Evolutionary conservation across 2,113 vertebrate genomes (phyloP).

Genomic region (Hypomesus transpacificus): DNA sequence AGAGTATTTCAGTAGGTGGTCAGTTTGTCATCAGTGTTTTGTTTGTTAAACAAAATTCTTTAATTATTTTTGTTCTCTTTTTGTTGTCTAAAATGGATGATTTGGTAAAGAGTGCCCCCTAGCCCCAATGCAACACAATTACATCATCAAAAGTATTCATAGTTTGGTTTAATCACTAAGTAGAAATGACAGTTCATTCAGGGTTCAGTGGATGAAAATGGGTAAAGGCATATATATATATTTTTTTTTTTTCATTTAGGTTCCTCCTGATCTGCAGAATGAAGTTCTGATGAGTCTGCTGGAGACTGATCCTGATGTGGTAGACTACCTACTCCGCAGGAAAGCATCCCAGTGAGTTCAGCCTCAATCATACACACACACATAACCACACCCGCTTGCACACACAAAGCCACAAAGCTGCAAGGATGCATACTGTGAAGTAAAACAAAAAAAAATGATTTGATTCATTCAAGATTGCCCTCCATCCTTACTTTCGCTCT

Average conservation of each 20-base stretch:
- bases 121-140: background rate
- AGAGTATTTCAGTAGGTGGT: background rate
- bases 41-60: too few relatives aligned
- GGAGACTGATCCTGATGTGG: constrained; percentile 92
- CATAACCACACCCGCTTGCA: constrained; percentile 17
- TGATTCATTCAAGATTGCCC: too few relatives aligned
- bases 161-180: background rate
- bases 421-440: too few relatives aligned
- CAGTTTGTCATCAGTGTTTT: background rate
- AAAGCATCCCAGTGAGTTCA: constrained; percentile 88
- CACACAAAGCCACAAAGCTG: background rate
- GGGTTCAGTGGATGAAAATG: too few relatives aligned
- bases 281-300: constrained; percentile 91
- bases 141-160: background rate
- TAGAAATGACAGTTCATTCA: too few relatives aligned
- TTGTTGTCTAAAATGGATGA: background rate
- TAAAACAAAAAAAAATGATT: too few relatives aligned
- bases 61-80: background rate
- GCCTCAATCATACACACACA: background rate
- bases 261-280: constrained; percentile 91
- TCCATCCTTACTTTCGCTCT: too few relatives aligned
- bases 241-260: constrained; percentile 63
- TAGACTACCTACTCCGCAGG: constrained; percentile 91
- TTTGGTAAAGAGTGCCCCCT: background rate
- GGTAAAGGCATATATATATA: too few relatives aligned